Conservation (phyloP, 2,113 vertebrate genomes). For the Salvator merianae region DNA sequence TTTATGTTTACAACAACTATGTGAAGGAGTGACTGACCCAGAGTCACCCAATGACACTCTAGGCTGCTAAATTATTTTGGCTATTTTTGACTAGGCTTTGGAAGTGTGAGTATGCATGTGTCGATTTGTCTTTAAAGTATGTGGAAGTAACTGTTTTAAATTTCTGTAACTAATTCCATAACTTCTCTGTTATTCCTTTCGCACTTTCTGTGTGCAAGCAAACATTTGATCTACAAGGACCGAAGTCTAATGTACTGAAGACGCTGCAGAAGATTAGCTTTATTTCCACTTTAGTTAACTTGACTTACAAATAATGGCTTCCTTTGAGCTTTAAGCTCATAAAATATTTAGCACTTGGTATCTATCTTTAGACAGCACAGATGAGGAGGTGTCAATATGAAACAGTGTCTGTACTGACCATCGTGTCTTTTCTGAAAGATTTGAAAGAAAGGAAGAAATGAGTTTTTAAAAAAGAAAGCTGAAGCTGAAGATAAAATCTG, state of each 20-base stretch:
- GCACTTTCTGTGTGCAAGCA: background rate
- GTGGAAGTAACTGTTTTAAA: background rate
- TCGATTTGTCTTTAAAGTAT: background rate
- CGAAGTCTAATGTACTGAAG: constrained; percentile 45
- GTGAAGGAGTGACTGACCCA: no score
- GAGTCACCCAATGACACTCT: no score
- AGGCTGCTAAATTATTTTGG: no score
- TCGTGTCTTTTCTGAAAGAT: constrained; percentile 34
- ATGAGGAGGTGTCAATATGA: constrained; percentile 47
- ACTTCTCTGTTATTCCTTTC: constrained; percentile 35
- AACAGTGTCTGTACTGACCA: constrained; percentile 46
- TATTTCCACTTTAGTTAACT: constrained; percentile 26
- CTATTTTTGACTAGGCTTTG: background rate
- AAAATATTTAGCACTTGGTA: constrained; percentile 60
- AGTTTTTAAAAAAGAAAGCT: constrained; percentile 39
- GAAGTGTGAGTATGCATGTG: no score
- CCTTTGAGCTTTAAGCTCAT: constrained; percentile 56
- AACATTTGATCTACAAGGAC: constrained; percentile 35
- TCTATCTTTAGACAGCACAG: constrained; percentile 54
- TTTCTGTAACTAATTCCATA: constrained; percentile 28
- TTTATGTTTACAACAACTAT: no score
- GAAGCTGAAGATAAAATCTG: constrained; percentile 18
- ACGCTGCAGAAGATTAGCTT: constrained; percentile 37
- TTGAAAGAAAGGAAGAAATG: constrained; percentile 44
- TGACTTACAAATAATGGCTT: constrained; percentile 30